Conservation (phyloP, 1,140 invertebrate species). For the Tenebrio molitor region DNA sequence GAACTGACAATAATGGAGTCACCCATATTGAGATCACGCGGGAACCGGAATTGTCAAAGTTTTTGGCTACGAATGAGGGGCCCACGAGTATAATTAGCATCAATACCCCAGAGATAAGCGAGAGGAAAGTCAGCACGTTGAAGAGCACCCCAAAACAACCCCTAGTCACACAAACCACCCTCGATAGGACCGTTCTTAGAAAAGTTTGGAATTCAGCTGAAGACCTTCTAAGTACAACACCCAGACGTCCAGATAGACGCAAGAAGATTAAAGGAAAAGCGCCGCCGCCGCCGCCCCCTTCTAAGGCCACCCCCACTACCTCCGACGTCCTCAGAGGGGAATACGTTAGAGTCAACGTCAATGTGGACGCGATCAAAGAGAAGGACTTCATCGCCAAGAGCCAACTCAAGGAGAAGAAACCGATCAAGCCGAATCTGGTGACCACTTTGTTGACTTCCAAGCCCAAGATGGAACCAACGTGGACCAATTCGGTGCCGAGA, state of each 20-base stretch:
- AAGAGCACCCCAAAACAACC: not conserved
- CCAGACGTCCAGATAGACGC: constrained; percentile 61
- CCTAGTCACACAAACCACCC: constrained; percentile 51
- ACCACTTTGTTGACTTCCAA: constrained; percentile 50
- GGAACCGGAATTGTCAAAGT: constrained; percentile 50
- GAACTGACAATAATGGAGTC: constrained; percentile 66
- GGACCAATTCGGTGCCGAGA: constrained; percentile 63
- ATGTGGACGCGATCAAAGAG: constrained; percentile 49
- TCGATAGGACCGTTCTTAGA: too few relatives aligned
- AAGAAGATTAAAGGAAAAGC: constrained; percentile 59
- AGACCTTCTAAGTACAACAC: constrained; percentile 58
- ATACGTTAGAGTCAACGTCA: constrained; percentile 62
- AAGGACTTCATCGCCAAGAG: constrained; percentile 55
- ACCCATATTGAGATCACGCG: constrained; percentile 66
- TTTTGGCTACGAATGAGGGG: constrained; percentile 39
- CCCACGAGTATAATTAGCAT: constrained; percentile 62
- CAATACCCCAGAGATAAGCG: constrained; percentile 60
- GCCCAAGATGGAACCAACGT: constrained; percentile 50
- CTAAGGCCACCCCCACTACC: constrained; percentile 39
- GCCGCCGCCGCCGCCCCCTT: constrained; percentile 54
- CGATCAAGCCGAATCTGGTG: constrained; percentile 56
- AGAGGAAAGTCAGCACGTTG: constrained; percentile 1
- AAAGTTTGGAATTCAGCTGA: constrained; percentile 64
- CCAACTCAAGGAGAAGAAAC: constrained; percentile 54
- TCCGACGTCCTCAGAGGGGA: constrained; percentile 60